Evolutionary conservation across 1,140 invertebrate genomes (phyloP).

Genomic region (Bathynomus jamesi): DNA sequence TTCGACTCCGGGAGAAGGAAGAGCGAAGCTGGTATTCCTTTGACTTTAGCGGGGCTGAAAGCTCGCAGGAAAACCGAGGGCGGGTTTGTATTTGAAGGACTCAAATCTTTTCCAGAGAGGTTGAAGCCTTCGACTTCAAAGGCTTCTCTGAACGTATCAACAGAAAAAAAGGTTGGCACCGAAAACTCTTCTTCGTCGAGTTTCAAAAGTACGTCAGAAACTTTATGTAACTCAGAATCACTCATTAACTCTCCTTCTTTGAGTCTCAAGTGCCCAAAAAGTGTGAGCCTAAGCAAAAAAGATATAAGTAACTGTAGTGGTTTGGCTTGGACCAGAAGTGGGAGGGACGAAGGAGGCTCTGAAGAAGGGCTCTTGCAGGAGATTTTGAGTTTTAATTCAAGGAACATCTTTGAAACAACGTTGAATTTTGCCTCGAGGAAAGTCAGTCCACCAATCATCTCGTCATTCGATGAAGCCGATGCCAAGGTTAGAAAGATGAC

Average conservation of each 20-base stretch:
- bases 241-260: too few relatives aligned
- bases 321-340: too few relatives aligned
- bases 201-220: too few relatives aligned
- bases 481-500: background rate
- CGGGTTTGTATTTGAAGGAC: background rate
- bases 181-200: too few relatives aligned
- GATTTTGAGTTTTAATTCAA: background rate
- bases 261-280: too few relatives aligned
- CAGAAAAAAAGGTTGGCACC: too few relatives aligned
- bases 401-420: background rate
- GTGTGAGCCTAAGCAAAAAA: too few relatives aligned
- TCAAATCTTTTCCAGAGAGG: background rate
- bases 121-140: background rate
- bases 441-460: background rate
- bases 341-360: too few relatives aligned
- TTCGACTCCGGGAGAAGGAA: background rate
- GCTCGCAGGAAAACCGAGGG: background rate
- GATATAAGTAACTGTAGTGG: too few relatives aligned
- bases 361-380: background rate
- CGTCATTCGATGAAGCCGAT: background rate
- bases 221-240: too few relatives aligned
- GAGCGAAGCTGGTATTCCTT: background rate
- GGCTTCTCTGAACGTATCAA: too few relatives aligned
- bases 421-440: background rate
- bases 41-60: background rate